A percentile compares a stretch with the other conserved stretches of the same genome.
Conservation (phyloP, 2,797 vertebrate species). For the Cyclura pinguis region DNA sequence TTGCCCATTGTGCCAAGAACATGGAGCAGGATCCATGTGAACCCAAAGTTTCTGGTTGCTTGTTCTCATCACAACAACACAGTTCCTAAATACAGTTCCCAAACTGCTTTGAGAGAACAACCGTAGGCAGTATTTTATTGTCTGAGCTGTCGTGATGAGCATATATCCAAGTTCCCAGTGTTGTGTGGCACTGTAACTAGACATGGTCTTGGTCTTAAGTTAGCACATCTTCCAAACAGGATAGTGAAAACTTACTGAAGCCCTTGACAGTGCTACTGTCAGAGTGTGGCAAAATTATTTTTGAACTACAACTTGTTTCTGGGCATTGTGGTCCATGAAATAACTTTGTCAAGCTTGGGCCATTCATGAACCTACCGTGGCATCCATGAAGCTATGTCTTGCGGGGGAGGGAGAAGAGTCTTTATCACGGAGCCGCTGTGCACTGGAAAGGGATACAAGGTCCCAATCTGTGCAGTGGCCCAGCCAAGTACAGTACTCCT, state of each 20-base stretch:
- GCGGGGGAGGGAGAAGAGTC: background rate
- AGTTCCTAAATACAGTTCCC: background rate
- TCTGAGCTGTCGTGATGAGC: background rate
- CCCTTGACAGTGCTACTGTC: background rate
- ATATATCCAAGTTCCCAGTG: background rate
- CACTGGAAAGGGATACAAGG: too few relatives aligned
- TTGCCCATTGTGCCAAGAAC: background rate
- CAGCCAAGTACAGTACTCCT: background rate
- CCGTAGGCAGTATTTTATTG: background rate
- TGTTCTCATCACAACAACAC: background rate
- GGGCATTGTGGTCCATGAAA: too few relatives aligned
- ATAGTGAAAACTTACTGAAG: background rate
- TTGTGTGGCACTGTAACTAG: background rate
- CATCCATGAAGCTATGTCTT: background rate
- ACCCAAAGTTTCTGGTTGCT: background rate
- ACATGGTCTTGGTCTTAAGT: background rate
- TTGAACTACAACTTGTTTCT: too few relatives aligned
- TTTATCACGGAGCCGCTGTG: background rate
- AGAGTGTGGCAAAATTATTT: too few relatives aligned
- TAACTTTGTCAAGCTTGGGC: too few relatives aligned
- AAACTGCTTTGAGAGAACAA: background rate
- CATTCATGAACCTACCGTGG: background rate
- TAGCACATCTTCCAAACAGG: background rate
- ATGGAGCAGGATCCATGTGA: background rate
- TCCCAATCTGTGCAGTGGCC: background rate